A percentile compares a stretch with the other conserved stretches of the same genome.
Evolutionary conservation across 2,888 invertebrate species (phyloP).

Genomic region (Hecatera dysodea): DNA sequence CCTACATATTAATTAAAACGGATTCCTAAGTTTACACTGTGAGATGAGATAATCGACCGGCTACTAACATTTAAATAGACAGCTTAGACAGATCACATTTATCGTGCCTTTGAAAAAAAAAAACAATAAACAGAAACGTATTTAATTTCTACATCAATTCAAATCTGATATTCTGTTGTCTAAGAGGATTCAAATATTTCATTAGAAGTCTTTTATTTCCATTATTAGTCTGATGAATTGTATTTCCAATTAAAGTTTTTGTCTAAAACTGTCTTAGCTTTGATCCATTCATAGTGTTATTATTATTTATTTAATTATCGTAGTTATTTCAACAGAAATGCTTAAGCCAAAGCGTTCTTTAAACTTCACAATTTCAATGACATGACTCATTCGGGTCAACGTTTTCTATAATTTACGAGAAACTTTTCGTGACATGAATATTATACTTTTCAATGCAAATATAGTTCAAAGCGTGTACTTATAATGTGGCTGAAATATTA

Average conservation of each 20-base stretch:
- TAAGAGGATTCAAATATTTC: neutral
- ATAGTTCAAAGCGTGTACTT: neutral
- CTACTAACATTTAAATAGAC: too few species aligned
- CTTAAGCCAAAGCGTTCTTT: neutral
- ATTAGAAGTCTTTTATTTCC: neutral
- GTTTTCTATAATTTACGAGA: neutral
- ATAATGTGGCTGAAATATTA: neutral
- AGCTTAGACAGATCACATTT: neutral
- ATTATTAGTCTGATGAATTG: neutral
- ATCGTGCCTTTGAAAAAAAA: neutral
- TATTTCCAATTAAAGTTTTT: neutral
- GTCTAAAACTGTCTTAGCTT: neutral
- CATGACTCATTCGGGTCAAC: neutral
- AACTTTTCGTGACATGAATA: neutral
- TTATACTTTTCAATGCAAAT: neutral
- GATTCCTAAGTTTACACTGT: too few species aligned
- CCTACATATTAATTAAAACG: too few species aligned
- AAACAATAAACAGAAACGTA: neutral
- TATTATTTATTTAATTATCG: neutral
- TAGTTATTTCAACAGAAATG: neutral
- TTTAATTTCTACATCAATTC: neutral
- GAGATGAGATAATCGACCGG: too few species aligned
- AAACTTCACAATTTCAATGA: neutral
- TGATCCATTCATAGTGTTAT: neutral
- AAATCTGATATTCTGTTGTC: constrained; percentile 2